phyloP scores from a whole-genome alignment of 2,113 vertebrate species.

The Megaceryle torquata region DNA sequence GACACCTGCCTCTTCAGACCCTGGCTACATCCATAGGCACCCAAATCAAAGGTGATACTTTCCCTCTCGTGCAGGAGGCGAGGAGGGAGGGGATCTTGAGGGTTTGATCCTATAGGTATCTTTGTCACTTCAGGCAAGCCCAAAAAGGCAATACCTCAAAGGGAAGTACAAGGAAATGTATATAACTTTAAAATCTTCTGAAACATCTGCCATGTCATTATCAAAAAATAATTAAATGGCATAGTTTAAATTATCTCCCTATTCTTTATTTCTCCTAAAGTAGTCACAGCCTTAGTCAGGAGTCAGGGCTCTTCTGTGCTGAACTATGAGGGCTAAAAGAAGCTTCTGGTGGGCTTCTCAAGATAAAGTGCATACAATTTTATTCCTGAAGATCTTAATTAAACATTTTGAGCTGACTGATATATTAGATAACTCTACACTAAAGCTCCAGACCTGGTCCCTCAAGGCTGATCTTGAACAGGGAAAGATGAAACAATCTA shows the following conservation, averaged over 20 bases:
- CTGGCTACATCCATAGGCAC: not conserved
- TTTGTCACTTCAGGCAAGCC: not conserved
- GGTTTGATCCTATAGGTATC: not conserved
- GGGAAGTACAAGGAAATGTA: not conserved
- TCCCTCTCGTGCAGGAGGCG: not conserved
- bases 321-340: not conserved
- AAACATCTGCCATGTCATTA: not conserved
- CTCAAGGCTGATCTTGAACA: not conserved
- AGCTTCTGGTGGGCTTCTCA: not conserved
- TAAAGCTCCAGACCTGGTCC: not conserved
- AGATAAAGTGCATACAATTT: not conserved
- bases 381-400: not conserved
- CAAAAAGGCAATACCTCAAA: not conserved
- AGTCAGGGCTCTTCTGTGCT: not conserved
- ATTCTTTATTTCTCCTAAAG: not conserved
- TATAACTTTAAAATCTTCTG: not conserved
- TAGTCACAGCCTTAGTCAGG: not conserved
- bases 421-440: accelerated
- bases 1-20: not conserved
- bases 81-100: not conserved
- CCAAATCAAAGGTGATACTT: not conserved
- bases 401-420: not conserved
- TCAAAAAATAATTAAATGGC: not conserved
- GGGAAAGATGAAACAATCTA: accelerated
- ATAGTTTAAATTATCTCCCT: not conserved